Conservation (phyloP, 2,113 vertebrate species). For the Mus spicilegus region DNA sequence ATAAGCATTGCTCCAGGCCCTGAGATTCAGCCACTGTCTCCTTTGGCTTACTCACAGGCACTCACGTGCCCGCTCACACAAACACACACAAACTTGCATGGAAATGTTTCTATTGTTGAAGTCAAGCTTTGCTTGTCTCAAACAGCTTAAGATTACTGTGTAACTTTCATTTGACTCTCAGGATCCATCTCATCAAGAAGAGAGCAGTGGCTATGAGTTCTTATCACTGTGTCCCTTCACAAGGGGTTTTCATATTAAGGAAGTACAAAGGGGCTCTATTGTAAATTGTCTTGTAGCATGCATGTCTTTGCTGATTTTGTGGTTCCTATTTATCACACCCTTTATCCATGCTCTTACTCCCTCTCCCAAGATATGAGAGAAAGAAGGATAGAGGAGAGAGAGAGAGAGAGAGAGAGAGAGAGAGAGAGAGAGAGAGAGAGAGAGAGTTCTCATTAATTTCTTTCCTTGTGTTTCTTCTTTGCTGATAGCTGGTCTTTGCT, state of each 20-base stretch:
- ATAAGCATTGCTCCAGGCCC: not conserved
- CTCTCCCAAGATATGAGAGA: too few species aligned
- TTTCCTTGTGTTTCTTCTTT: too few species aligned
- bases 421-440: too few species aligned
- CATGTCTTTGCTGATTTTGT: too few species aligned
- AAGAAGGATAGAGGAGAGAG: too few species aligned
- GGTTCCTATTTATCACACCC: too few species aligned
- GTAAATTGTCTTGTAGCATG: not conserved
- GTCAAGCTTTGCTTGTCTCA: not conserved
- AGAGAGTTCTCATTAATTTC: too few species aligned
- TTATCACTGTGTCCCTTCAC: not conserved
- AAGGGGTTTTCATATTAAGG: not conserved
- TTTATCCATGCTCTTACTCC: too few species aligned
- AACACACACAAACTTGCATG: not conserved
- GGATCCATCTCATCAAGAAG: not conserved
- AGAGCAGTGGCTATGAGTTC: not conserved
- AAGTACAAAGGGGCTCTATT: not conserved
- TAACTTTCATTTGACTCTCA: conserved; percentile 2
- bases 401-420: too few species aligned
- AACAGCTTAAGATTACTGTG: not conserved
- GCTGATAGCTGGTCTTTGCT: too few species aligned
- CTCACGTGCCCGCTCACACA: too few species aligned
- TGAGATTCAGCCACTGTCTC: not conserved
- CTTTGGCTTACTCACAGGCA: not conserved
- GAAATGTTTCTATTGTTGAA: not conserved